These are phyloP conservation scores for Dolichallabes microphthalmus DNA, from an alignment of 2,113 vertebrate species.

Conservation along the genomic window DNA sequence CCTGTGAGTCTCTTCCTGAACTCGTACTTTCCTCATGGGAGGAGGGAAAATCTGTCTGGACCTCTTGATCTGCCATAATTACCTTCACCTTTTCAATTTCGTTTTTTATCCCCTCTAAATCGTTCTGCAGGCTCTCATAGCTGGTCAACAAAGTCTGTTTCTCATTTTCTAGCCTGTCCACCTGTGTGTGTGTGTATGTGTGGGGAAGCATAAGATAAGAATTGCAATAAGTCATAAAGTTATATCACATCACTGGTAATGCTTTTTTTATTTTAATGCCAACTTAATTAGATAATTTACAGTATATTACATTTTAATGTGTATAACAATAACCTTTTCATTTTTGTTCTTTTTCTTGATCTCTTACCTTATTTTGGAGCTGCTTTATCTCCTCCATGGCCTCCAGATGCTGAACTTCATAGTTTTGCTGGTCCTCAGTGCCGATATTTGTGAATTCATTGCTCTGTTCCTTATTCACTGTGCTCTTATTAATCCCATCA, in stretches of 20 bases:
- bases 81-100: background rate
- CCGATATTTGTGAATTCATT: constrained; percentile 75
- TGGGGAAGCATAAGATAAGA: background rate
- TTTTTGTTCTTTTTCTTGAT: constrained; percentile 33
- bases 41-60: background rate
- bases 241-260: background rate
- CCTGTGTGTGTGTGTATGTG: constrained; percentile 59
- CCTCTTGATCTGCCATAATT: background rate
- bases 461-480: constrained; percentile 71
- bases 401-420: constrained; percentile 70
- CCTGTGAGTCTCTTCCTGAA: background rate
- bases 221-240: background rate
- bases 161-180: constrained; percentile 74
- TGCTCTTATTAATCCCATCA: constrained; percentile 72
- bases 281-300: background rate
- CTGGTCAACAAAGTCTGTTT: constrained; percentile 71
- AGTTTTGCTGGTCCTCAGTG: constrained; percentile 27
- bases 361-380: constrained; percentile 71
- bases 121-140: constrained; percentile 64
- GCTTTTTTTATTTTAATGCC: background rate
- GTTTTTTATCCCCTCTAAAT: constrained; percentile 60
- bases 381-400: constrained; percentile 71
- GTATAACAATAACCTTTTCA: background rate
- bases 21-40: background rate
- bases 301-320: background rate